Conservation (phyloP, 2,797 vertebrate species). For the Liparis tanakae region DNA sequence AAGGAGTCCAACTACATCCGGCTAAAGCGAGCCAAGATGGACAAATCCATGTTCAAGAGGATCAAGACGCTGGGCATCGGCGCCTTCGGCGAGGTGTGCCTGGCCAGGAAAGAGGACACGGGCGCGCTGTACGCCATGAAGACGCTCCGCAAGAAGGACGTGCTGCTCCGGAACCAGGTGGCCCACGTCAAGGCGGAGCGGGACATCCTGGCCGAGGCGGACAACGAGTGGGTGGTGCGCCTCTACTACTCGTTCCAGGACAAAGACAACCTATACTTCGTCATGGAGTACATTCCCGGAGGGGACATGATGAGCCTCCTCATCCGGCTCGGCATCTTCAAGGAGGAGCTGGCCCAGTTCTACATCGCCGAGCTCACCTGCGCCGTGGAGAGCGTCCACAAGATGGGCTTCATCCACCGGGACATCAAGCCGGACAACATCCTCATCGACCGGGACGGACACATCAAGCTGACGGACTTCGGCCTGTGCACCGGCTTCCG, state of each 20-base stretch:
- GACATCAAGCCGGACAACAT: slow-evolving; percentile 99
- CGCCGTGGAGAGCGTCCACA: slow-evolving; percentile 98
- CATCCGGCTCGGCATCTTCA: slow-evolving; percentile 95
- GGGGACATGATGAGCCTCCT: slow-evolving; percentile 99
- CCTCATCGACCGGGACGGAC: slow-evolving; percentile 96
- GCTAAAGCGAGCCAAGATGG: slow-evolving; percentile 98
- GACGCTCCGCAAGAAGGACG: slow-evolving; percentile 97
- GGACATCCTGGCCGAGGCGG: slow-evolving; percentile 97
- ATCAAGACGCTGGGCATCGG: slow-evolving; percentile 98
- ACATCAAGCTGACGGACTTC: slow-evolving; percentile 98
- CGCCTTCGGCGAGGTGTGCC: slow-evolving; percentile 96
- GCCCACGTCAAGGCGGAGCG: slow-evolving; percentile 98
- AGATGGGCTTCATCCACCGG: slow-evolving; percentile 99
- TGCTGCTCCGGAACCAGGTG: slow-evolving; percentile 96
- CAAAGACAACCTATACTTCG: slow-evolving; percentile 97
- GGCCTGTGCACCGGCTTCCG: slow-evolving; percentile 98
- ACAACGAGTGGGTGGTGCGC: slow-evolving; percentile 99
- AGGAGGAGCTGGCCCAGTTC: slow-evolving; percentile 95
- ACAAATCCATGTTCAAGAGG: slow-evolving; percentile 97
- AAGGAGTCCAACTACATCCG: slow-evolving; percentile 99
- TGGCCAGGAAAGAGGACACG: slow-evolving; percentile 96
- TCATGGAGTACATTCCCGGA: slow-evolving; percentile 99
- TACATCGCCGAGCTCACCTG: slow-evolving; percentile 97
- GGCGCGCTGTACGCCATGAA: slow-evolving; percentile 97
- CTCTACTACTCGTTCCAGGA: slow-evolving; percentile 99